Conservation (phyloP, 2,888 invertebrate species). For the Lucinisca nassula region DNA sequence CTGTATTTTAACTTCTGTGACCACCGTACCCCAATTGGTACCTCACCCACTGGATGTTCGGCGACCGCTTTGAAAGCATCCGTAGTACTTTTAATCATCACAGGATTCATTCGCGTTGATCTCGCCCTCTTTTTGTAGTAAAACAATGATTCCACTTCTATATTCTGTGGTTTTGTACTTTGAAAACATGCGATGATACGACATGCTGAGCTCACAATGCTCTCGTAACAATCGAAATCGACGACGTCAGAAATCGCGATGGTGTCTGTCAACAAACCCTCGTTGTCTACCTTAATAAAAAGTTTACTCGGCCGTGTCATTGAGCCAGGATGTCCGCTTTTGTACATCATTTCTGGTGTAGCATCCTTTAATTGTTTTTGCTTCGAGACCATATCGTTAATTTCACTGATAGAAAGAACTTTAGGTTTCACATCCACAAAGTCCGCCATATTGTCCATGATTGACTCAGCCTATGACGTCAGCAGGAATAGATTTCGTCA, state of each 20-base stretch:
- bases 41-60: slow-evolving; percentile 65
- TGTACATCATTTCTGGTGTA: neutral
- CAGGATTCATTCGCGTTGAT: slow-evolving; percentile 62
- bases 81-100: slow-evolving; percentile 51
- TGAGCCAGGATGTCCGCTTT: neutral
- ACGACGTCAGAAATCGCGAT: slow-evolving; percentile 59
- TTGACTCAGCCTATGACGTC: slow-evolving; percentile 65
- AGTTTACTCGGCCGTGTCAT: slow-evolving; percentile 59
- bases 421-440: neutral
- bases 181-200: slow-evolving; percentile 43
- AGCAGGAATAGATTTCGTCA: slow-evolving; percentile 61
- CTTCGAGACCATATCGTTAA: neutral
- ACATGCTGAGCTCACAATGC: slow-evolving; percentile 60
- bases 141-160: slow-evolving; percentile 38
- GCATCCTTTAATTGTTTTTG: neutral
- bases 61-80: slow-evolving; percentile 67
- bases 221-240: slow-evolving; percentile 69
- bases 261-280: slow-evolving; percentile 59
- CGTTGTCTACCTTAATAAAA: slow-evolving; percentile 53
- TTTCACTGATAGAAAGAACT: neutral
- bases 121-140: slow-evolving; percentile 67
- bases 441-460: slow-evolving; percentile 56
- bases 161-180: slow-evolving; percentile 21
- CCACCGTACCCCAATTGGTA: slow-evolving; percentile 64
- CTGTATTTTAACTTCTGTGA: neutral